phyloP scores from a whole-genome alignment of 2,797 vertebrate species.

The Anolis apletophallus region DNA sequence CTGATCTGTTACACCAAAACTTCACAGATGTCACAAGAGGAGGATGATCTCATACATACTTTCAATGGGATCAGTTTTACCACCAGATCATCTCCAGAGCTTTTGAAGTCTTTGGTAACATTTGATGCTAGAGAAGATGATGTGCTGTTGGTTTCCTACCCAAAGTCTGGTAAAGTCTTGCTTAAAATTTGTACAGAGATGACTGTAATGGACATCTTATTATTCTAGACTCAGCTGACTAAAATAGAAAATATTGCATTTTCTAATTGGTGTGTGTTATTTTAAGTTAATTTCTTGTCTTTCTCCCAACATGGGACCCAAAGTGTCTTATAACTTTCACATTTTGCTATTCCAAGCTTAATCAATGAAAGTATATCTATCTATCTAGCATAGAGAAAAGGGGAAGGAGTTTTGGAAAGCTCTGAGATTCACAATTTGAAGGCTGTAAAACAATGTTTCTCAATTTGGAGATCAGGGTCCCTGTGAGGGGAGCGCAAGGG shows the following conservation, averaged over 20 bases:
- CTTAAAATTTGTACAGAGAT: slow-evolving; percentile 1
- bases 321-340: too few relatives aligned
- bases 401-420: too few relatives aligned
- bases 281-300: too few relatives aligned
- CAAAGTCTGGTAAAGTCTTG: slow-evolving; percentile 78
- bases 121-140: slow-evolving; percentile 80
- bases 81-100: slow-evolving; percentile 72
- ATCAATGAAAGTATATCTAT: too few relatives aligned
- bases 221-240: slow-evolving; percentile 18
- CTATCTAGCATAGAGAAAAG: too few relatives aligned
- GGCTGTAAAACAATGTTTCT: neutral
- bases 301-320: too few relatives aligned
- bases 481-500: too few relatives aligned
- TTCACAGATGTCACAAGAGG: slow-evolving; percentile 61
- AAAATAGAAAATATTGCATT: neutral
- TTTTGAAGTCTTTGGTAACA: slow-evolving; percentile 72
- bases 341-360: too few relatives aligned
- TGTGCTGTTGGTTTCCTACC: slow-evolving; percentile 80
- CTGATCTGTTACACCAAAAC: slow-evolving; percentile 53
- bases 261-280: neutral
- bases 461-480: too few relatives aligned
- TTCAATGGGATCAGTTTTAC: slow-evolving; percentile 78
- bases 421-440: neutral
- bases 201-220: neutral
- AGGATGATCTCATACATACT: slow-evolving; percentile 67